These are phyloP conservation scores for Aspiorhynchus laticeps DNA, from an alignment of 2,113 vertebrate genomes.

Conservation along the genomic window DNA sequence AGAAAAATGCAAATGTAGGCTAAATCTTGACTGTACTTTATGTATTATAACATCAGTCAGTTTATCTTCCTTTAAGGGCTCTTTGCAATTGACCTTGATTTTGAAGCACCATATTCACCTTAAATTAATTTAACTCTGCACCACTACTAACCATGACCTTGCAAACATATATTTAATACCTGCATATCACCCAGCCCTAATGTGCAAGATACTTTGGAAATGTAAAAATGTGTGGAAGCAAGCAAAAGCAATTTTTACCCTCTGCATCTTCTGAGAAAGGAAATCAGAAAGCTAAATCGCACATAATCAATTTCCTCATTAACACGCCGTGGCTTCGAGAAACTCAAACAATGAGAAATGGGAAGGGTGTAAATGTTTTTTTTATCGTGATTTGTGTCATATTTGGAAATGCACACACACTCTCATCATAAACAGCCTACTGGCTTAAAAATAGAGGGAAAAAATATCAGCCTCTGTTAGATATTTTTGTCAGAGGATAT, in stretches of 20 bases:
- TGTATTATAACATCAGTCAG: too few species aligned
- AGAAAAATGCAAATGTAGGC: too few species aligned
- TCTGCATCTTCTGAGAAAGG: conserved; percentile 1
- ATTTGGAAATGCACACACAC: neutral
- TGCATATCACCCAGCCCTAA: neutral
- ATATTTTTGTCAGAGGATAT: neutral
- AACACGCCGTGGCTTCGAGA: conserved; percentile 9
- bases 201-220: conserved; percentile 1
- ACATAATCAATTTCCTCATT: conserved; percentile 57
- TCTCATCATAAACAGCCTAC: neutral
- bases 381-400: neutral
- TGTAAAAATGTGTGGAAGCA: conserved; percentile 34
- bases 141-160: neutral
- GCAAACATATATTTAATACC: neutral
- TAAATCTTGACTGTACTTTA: too few species aligned
- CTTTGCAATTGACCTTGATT: neutral
- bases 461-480: neutral
- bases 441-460: neutral
- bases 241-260: conserved; percentile 28
- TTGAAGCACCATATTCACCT: neutral
- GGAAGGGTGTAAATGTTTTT: neutral
- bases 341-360: conserved; percentile 25
- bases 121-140: neutral
- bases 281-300: conserved; percentile 40
- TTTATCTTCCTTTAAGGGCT: neutral